These are phyloP conservation scores for Thunnus albacares DNA, from an alignment of 2,797 vertebrate genomes.

Conservation along the genomic window DNA sequence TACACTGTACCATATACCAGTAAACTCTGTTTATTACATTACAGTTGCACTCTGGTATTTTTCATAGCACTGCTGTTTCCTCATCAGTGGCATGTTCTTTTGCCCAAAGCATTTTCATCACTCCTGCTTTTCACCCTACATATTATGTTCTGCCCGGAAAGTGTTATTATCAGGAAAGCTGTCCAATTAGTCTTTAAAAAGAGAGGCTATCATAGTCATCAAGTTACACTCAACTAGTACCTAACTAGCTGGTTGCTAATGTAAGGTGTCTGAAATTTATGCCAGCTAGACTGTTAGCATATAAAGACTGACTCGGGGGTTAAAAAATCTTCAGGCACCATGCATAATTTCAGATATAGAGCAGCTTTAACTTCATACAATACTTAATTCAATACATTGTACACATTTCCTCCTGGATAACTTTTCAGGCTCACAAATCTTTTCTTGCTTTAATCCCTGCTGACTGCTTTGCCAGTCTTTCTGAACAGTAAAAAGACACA, in stretches of 20 bases:
- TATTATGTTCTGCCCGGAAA: constrained; percentile 1
- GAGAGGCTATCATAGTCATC: background rate
- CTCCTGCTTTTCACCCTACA: constrained; percentile 5
- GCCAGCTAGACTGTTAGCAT: background rate
- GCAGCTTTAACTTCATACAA: too few species aligned
- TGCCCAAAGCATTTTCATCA: constrained; percentile 22
- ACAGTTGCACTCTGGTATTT: constrained; percentile 36
- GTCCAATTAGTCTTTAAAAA: constrained; percentile 6
- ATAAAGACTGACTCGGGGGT: background rate
- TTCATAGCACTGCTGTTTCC: constrained; percentile 45
- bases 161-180: constrained; percentile 8
- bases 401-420: too few species aligned
- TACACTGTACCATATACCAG: constrained; percentile 14
- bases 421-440: too few species aligned
- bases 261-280: background rate
- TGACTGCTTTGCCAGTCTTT: too few species aligned
- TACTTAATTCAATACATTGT: too few species aligned
- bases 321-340: too few species aligned
- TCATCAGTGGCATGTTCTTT: constrained; percentile 7
- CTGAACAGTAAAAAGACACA: background rate
- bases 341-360: too few species aligned
- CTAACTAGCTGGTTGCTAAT: constrained; percentile 1
- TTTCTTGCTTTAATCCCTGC: too few species aligned
- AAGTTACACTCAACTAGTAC: background rate
- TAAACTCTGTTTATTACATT: constrained; percentile 26